These are phyloP conservation scores for Siniperca knerii DNA, from an alignment of 2,113 vertebrate genomes.

Conservation along the genomic window DNA sequence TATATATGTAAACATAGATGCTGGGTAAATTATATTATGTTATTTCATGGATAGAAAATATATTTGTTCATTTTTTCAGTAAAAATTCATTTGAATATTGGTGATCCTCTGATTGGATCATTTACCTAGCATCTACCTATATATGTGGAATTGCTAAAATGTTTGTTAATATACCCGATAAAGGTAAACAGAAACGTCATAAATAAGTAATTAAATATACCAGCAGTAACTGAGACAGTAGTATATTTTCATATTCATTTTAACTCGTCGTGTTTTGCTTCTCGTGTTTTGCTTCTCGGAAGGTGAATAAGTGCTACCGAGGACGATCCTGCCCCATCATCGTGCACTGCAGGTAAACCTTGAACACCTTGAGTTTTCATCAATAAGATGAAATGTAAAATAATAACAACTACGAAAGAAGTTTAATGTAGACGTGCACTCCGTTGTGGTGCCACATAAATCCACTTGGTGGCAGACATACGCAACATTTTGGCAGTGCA, in stretches of 20 bases:
- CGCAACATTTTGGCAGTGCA: not conserved
- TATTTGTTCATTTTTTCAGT: too few species aligned
- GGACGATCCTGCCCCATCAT: slow-evolving; percentile 99
- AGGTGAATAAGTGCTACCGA: slow-evolving; percentile 99
- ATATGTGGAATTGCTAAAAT: too few species aligned
- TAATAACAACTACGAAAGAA: not conserved
- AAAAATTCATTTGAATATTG: too few species aligned
- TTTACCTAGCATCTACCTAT: not conserved
- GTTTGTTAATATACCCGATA: not conserved
- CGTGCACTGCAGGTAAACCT: slow-evolving; percentile 96
- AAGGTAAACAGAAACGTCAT: too few species aligned
- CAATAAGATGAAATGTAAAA: too few species aligned
- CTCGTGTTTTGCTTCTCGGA: slow-evolving; percentile 82
- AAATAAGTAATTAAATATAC: not conserved
- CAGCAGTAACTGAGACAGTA: not conserved
- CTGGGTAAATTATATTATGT: too few species aligned
- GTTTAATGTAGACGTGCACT: not conserved
- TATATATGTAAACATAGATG: too few species aligned
- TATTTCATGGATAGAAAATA: too few species aligned
- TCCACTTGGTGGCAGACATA: slow-evolving; percentile 37
- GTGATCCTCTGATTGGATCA: not conserved
- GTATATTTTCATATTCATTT: not conserved
- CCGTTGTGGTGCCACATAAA: slow-evolving; percentile 20
- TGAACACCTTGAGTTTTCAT: too few species aligned
- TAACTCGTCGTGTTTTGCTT: not conserved